Percentiles rank a stretch among this genome's conserved stretches.
These are phyloP conservation scores for Sebastes vulpes DNA, from an alignment of 2,797 vertebrate genomes.

Conservation along the genomic window DNA sequence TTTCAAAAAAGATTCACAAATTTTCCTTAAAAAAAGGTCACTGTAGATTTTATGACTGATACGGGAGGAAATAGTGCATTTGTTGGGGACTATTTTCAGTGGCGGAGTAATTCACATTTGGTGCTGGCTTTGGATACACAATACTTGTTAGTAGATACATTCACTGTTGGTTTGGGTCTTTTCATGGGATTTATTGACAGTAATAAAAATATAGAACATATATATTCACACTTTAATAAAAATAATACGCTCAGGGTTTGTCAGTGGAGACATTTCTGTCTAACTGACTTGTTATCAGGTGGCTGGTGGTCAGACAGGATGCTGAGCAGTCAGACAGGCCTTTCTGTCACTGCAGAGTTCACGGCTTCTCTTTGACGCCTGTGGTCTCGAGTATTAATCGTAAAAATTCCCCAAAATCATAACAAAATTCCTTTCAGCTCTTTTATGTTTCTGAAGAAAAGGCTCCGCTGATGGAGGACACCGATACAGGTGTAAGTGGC, in stretches of 20 bases:
- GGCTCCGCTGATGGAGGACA: slow-evolving; percentile 28
- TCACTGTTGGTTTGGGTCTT: background rate
- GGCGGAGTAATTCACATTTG: background rate
- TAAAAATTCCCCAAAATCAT: slow-evolving; percentile 66
- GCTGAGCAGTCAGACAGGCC: background rate
- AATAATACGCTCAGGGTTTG: background rate
- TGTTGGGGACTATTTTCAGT: background rate
- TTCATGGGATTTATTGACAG: background rate
- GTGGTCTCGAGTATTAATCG: slow-evolving; percentile 33
- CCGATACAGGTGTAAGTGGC: slow-evolving; percentile 40
- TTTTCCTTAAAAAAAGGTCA: no score
- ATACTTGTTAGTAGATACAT: no score
- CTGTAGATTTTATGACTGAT: no score
- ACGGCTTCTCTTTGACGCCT: slow-evolving; percentile 27
- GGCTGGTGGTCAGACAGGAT: background rate
- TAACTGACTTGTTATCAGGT: background rate
- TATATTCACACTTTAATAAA: background rate
- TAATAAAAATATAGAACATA: background rate
- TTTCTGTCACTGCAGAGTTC: background rate
- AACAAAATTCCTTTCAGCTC: slow-evolving; percentile 61
- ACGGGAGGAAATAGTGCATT: background rate
- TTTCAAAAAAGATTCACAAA: background rate
- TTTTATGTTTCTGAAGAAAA: slow-evolving; percentile 16
- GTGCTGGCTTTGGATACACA: no score
- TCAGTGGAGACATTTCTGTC: background rate